Evolutionary conservation across 2,797 vertebrate species (phyloP), one percentile per base, ranked within the genome.

Genomic region (Gobionotothen gibberifrons): DNA sequence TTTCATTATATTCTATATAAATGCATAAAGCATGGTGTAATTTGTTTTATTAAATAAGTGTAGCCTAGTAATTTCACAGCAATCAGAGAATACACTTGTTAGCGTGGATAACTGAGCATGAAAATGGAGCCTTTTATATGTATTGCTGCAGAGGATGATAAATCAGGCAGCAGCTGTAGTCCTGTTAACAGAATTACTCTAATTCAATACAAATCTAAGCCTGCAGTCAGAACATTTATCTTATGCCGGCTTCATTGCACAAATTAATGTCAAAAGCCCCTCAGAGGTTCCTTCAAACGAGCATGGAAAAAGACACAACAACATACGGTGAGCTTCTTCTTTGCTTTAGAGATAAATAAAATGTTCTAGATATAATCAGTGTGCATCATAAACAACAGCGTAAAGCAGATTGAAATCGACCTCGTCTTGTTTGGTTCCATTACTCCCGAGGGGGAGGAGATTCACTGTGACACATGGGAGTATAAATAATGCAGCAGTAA

Each of bases 401-500:
- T 48, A 40, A 62, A 65, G 61, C 21, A 40, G 79, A 79, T 72
- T 84, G 66, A 80, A 79, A 74, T 86, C 14, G 42, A 85, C 70
- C 76, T 60, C 14, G 1, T 77, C 22, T 56, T 7, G 19, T 70
- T 36, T 59, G 69, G 79, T 78, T 76, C 63, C 60, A 16, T 26
- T 65, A 32, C 49, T 76, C 69, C 62, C 14, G 1, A 0, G 51
- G 0, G 48, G 69, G 36, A 39, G 80, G 2, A 67, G 51, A 69
- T 77, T 83, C 49, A 84, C 72, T 48, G 80, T 63, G 75, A 64
- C 79, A 83, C 66, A 52, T 44, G 72, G 60, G 68, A 47, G 79
- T 92, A 93, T 91, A 93, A 91, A 94, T 95, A 93, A 88, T 81
- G 74, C 14, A n/a, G 84, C 49, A 83, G 84, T 57, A 78, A 54